These are phyloP conservation scores for Gnathonemus echidnorhynchus DNA, from an alignment of 2,113 vertebrate genomes.

Conservation along the genomic window DNA sequence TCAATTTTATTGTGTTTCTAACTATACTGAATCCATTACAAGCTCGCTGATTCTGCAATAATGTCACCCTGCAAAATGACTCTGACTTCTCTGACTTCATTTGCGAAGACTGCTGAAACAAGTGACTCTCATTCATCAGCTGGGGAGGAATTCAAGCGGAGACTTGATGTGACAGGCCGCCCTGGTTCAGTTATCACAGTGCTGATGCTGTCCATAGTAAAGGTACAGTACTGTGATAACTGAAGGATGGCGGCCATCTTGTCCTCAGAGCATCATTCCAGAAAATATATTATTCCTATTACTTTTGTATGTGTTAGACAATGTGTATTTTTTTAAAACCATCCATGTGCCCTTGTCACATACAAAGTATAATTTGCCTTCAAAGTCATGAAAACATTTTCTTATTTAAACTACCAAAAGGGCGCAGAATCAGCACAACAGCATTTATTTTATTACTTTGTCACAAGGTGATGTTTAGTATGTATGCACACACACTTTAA, in stretches of 20 bases:
- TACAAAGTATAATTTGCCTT: neutral
- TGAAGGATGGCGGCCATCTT: conserved; percentile 99
- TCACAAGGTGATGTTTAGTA: neutral
- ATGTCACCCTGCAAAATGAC: neutral
- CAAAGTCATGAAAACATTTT: neutral
- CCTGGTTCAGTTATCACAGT: conserved; percentile 99
- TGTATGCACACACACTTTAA: neutral
- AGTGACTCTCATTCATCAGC: neutral
- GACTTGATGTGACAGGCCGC: conserved; percentile 80
- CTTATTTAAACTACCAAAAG: neutral
- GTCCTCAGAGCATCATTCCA: conserved; percentile 49
- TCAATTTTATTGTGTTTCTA: neutral
- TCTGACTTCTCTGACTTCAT: neutral
- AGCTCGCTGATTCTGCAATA: neutral
- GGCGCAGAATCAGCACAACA: neutral
- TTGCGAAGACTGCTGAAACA: neutral
- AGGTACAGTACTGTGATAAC: conserved; percentile 99
- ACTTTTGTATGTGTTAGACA: neutral
- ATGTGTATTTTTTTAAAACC: neutral
- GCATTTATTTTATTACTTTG: neutral
- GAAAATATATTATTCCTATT: neutral
- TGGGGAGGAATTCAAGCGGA: neutral
- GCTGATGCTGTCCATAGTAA: conserved; percentile 99
- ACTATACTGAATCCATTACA: neutral
- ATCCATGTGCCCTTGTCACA: neutral